A percentile compares a stretch with the other conserved stretches of the same genome.
These are phyloP conservation scores for Drosophila nigricruria DNA, from an alignment of 2,888 invertebrate species.

Conservation along the genomic window DNA sequence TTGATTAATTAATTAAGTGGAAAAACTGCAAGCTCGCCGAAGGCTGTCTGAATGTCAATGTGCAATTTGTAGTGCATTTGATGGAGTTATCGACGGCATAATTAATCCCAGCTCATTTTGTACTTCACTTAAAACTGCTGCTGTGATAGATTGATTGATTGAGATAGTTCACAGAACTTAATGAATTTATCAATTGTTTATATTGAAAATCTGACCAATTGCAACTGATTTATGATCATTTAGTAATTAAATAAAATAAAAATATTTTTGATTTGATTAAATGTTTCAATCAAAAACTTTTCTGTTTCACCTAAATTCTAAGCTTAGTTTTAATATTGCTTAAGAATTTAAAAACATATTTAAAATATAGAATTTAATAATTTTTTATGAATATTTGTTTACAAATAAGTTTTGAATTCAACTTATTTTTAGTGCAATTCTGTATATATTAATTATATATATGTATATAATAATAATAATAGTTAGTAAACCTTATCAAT, in stretches of 20 bases:
- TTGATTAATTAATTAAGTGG: constrained; percentile 77
- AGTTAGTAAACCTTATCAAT: too few species aligned
- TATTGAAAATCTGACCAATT: background rate
- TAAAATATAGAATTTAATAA: background rate
- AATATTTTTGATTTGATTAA: too few species aligned
- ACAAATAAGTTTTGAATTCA: background rate
- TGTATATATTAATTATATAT: background rate
- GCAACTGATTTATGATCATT: background rate
- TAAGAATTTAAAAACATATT: background rate
- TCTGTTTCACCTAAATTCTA: background rate
- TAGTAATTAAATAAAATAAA: too few species aligned
- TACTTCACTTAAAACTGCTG: background rate
- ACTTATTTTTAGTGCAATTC: background rate
- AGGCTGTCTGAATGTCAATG: constrained; percentile 79
- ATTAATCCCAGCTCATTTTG: constrained; percentile 9
- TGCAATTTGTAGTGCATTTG: constrained; percentile 71
- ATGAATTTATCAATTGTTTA: background rate
- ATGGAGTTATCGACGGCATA: constrained; percentile 36
- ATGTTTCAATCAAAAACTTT: too few species aligned
- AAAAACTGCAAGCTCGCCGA: constrained; percentile 67
- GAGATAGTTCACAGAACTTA: background rate
- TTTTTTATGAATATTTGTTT: background rate
- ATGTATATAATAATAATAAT: too few species aligned
- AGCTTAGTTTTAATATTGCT: background rate
- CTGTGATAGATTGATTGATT: background rate